Conservation (phyloP, 1,140 invertebrate genomes). For the Drosophila insularis region DNA sequence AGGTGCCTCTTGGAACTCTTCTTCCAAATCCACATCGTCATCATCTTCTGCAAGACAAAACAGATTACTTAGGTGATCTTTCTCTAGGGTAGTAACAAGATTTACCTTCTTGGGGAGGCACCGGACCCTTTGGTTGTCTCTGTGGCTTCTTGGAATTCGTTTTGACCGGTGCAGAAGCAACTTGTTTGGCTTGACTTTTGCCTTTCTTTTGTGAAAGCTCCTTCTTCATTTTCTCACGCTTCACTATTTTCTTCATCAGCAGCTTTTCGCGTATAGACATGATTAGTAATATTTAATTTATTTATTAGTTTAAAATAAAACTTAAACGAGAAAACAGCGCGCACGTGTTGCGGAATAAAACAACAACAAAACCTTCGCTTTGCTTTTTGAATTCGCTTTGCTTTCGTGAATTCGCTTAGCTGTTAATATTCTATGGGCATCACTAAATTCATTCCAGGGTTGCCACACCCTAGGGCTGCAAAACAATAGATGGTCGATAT, state of each 20-base stretch:
- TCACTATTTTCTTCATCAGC: slow-evolving; percentile 90
- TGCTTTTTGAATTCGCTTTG: too few relatives aligned
- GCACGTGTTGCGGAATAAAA: slow-evolving; percentile 58
- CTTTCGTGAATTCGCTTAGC: too few relatives aligned
- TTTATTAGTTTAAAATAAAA: slow-evolving; percentile 37
- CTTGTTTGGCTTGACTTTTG: slow-evolving; percentile 30
- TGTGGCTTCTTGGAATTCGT: slow-evolving; percentile 34
- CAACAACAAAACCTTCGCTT: slow-evolving; percentile 3
- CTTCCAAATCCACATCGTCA: slow-evolving; percentile 47
- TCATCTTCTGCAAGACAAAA: neutral
- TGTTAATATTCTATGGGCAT: neutral
- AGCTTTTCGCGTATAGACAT: slow-evolving; percentile 91
- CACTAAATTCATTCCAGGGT: neutral
- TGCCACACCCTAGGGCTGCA: too few relatives aligned
- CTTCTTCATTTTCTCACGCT: slow-evolving; percentile 88
- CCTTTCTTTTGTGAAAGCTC: slow-evolving; percentile 84
- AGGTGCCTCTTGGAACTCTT: slow-evolving; percentile 64
- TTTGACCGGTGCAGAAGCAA: neutral
- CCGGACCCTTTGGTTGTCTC: slow-evolving; percentile 22
- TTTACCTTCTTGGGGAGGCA: slow-evolving; percentile 41
- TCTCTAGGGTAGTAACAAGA: too few relatives aligned
- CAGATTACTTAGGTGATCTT: neutral
- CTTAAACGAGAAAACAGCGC: slow-evolving; percentile 35
- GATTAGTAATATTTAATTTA: slow-evolving; percentile 18
- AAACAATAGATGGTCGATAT: too few relatives aligned